A percentile compares a stretch with the other conserved stretches of the same genome.
phyloP scores from a whole-genome alignment of 1,140 invertebrate genomes.

The Psilanteris sp. region DNA sequence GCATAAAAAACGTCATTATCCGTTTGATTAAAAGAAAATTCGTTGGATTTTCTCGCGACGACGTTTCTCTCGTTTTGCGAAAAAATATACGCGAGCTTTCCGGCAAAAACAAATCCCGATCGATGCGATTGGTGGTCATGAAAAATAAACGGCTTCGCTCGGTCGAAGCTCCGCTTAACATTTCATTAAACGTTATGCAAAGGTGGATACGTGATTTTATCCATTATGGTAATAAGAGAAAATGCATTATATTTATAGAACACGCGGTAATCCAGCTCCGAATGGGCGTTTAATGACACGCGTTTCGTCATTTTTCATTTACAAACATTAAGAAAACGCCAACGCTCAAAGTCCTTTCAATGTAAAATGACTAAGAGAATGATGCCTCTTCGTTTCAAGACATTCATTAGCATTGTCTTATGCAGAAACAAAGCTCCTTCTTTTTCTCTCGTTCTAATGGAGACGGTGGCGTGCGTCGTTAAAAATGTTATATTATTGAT shows the following conservation, averaged over 20 bases:
- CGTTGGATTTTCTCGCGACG: no score
- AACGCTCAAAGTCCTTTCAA: conserved; percentile 50
- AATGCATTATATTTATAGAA: conserved; percentile 46
- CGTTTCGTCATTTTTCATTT: conserved; percentile 61
- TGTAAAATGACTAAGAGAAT: conserved; percentile 52
- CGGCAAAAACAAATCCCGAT: no score
- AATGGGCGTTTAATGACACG: conserved; percentile 59
- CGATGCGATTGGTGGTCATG: no score
- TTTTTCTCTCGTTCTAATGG: conserved; percentile 6
- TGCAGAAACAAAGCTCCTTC: conserved; percentile 15
- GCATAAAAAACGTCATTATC: no score
- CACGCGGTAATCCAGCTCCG: conserved; percentile 16
- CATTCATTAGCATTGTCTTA: conserved; percentile 54
- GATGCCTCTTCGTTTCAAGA: conserved; percentile 18
- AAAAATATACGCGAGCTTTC: no score
- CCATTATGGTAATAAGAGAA: conserved; percentile 49
- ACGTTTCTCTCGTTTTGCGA: no score
- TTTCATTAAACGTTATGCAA: conserved; percentile 13
- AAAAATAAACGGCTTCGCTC: no score
- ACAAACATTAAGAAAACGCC: conserved; percentile 55
- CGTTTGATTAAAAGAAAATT: no score
- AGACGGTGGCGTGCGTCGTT: conserved; percentile 8
- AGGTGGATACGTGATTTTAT: conserved; percentile 17
- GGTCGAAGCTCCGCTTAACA: not conserved
- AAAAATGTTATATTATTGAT: conserved; percentile 35